Evolutionary conservation across 2,113 vertebrate genomes (phyloP), one percentile per base, ranked within the genome.

Genomic region (Nycticebus coucang): DNA sequence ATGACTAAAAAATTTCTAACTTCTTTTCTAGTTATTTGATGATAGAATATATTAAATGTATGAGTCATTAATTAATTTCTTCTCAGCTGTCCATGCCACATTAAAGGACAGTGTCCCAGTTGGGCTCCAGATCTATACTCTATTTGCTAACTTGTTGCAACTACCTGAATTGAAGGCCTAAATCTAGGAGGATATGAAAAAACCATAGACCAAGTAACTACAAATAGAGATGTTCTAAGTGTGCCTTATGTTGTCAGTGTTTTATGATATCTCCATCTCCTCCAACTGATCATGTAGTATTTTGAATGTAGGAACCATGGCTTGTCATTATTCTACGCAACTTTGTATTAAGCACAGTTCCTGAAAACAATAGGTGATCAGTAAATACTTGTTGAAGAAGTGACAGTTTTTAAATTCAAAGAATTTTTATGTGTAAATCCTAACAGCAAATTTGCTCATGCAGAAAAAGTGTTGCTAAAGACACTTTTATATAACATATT

Each of bases 401-500:
- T 66, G 21, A 41, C 26, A 74, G 69, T 71, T 79, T 72, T 92
- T 69, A 87, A 92, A 5, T 85, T 66, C 60, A 69, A 89, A 94
- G 82, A 53, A 57, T 53, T 94, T 6, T 22, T 64, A 21, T 60
- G 64, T 83, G 33, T 94, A 84, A 83, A 90, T n/a, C 53, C 18
- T 80, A 26, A 71, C 78, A 57, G 17, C 17, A 7, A 96, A 85
- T 95, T 96, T 83, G 66, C 22, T 15, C 0, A 92, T 69, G 28
- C 24, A 88, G 82, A 94, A 95, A 82, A 89, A 84, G 0, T 41
- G 3, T 94, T 97, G 10, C 37, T 84, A 83, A 94, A 13, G 50
- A 90, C 17, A 19, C 68, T 55, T 95, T 95, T 33, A 79, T 74
- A 66, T 91, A 94, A 95, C 94, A 71, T 96, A 94, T 96, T 95